These are phyloP conservation scores for Natrix natrix DNA, from an alignment of 2,797 vertebrate species.

Conservation along the genomic window DNA sequence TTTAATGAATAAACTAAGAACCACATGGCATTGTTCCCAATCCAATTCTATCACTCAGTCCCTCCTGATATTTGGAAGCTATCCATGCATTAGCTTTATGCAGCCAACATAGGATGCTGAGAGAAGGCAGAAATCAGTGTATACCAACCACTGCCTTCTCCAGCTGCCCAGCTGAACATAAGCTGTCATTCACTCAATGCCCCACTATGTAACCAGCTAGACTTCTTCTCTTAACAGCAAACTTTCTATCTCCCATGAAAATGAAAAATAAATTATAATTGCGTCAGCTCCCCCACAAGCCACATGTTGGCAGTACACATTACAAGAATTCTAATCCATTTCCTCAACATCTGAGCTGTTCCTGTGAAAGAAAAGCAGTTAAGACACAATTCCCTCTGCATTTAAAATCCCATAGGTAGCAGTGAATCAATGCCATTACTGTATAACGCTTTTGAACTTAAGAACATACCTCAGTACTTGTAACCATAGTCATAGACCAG, in stretches of 20 bases:
- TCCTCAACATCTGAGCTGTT: background rate
- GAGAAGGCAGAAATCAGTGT: background rate
- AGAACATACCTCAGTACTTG: background rate
- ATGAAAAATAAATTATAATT: background rate
- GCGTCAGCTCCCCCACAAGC: background rate
- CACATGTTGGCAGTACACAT: background rate
- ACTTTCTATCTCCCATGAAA: background rate
- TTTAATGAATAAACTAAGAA: conserved; percentile 1
- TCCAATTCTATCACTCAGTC: background rate
- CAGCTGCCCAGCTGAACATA: background rate
- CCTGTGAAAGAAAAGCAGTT: background rate
- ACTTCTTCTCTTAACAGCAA: background rate
- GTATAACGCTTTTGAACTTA: background rate
- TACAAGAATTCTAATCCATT: background rate
- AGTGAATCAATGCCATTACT: background rate
- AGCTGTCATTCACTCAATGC: background rate
- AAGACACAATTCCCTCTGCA: background rate
- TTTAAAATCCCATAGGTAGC: background rate
- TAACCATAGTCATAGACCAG: background rate
- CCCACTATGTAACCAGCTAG: background rate
- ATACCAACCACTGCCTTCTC: background rate
- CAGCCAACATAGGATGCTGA: background rate
- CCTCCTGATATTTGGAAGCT: background rate
- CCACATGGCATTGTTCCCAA: background rate
- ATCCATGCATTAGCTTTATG: background rate